Conservation (phyloP, 2,888 invertebrate species). For the Chaetogeoica ovagalla region DNA sequence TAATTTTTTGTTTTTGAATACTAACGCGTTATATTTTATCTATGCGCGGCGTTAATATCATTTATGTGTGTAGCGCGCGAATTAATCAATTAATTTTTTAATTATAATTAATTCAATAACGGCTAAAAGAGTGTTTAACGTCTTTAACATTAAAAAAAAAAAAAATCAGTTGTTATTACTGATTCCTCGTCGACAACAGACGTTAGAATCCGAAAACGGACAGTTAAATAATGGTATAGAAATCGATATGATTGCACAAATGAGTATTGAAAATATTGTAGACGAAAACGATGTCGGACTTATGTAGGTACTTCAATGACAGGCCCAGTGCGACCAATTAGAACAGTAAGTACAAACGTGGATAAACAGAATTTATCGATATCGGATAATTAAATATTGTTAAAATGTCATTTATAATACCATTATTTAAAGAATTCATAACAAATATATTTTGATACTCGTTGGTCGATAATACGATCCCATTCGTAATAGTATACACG, state of each 20-base stretch:
- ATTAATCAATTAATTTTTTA: too few relatives aligned
- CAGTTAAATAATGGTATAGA: slow-evolving; percentile 14
- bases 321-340: background rate
- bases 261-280: slow-evolving; percentile 15
- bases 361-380: too few relatives aligned
- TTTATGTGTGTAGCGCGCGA: background rate
- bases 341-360: background rate
- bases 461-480: too few relatives aligned
- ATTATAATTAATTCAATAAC: too few relatives aligned
- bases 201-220: slow-evolving; percentile 3
- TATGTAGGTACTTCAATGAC: slow-evolving; percentile 1
- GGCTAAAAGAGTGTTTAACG: too few relatives aligned
- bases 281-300: background rate
- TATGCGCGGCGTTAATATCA: background rate
- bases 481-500: too few relatives aligned
- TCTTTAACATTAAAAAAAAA: background rate
- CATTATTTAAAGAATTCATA: too few relatives aligned
- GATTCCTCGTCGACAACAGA: slow-evolving; percentile 19
- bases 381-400: too few relatives aligned
- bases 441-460: too few relatives aligned
- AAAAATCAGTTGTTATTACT: slow-evolving; percentile 19
- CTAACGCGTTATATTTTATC: background rate
- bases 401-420: too few relatives aligned
- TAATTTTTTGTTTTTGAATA: background rate
- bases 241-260: slow-evolving; percentile 29